Conservation (phyloP, 2,888 invertebrate genomes). For the Diarsia mendica region DNA sequence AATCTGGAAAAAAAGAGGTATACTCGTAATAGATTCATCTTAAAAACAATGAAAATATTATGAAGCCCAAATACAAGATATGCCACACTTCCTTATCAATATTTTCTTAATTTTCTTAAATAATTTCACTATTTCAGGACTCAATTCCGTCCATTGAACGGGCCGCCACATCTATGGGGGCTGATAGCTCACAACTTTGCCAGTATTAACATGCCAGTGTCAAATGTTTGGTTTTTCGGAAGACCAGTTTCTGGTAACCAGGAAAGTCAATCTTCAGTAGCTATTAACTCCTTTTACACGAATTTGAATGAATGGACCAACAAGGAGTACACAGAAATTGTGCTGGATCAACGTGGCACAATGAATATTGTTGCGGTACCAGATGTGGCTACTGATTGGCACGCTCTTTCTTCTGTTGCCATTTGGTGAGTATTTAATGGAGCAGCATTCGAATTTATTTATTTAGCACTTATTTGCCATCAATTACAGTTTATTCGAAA, state of each 20-base stretch:
- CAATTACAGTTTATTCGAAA: too few relatives aligned
- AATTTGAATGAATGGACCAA: slow-evolving; percentile 80
- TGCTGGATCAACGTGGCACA: slow-evolving; percentile 76
- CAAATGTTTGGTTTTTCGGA: slow-evolving; percentile 75
- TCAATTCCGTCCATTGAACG: slow-evolving; percentile 75
- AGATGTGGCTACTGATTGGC: slow-evolving; percentile 81
- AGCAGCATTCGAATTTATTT: too few relatives aligned
- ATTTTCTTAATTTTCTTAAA: not conserved
- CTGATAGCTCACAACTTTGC: slow-evolving; percentile 82
- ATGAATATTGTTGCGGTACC: slow-evolving; percentile 81
- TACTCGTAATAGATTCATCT: too few relatives aligned
- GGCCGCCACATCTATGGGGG: slow-evolving; percentile 80
- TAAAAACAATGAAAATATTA: too few relatives aligned
- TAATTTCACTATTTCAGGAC: slow-evolving; percentile 62
- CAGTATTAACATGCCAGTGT: slow-evolving; percentile 74
- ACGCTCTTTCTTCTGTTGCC: slow-evolving; percentile 81
- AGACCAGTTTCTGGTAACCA: slow-evolving; percentile 74
- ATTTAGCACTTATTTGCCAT: too few relatives aligned
- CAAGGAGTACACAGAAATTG: slow-evolving; percentile 76
- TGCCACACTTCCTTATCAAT: not conserved
- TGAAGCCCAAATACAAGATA: not conserved
- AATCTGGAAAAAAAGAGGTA: too few relatives aligned
- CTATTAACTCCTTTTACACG: slow-evolving; percentile 77
- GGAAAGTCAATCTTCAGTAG: slow-evolving; percentile 75
- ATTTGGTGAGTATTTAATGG: slow-evolving; percentile 80